Base-by-base conservation (phyloP, 1,140 invertebrate genomes). In the Rhysida immarginata region DNA sequence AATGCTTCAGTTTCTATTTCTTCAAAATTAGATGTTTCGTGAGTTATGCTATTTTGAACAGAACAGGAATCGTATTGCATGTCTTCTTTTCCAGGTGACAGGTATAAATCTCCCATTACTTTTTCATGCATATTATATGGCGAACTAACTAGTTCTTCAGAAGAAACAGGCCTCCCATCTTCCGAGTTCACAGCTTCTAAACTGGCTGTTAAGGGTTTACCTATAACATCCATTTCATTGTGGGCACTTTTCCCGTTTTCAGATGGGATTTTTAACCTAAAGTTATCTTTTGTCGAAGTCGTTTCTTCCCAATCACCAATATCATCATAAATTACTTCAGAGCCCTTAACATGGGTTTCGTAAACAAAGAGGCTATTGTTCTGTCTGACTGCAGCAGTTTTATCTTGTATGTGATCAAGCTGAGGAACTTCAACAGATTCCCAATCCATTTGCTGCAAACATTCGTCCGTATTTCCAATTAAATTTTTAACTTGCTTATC, bases 301-400 rank as follows among this genome's bases (percentile, higher is more conserved):
- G 5, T 5, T 35, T 46, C 44, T 46, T 21, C 58, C 60, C 68
- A 66, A 59, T 87, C 84, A 58, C 81, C 84, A 58, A 86, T 86
- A 64, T 87, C 84, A 65, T 87, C 84, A 68, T 87, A 87, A 23
- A 87, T 83, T 42, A 86, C 81, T 55, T 69, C 67, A 11, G 85
- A 81, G 18, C 81, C 80, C 49, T 76, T 77, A n/a, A 80, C 77
- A n/a, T 59, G 59, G 14, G 63, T 62, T 56, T 67, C 66, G 54
- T 67, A 67, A 41, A 67, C 60, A 23, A 66, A 56, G 20, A 61
- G 59, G 20, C 29, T 35, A 42, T 20, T 46, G 8, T 23, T 46
- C 16, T 35, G 29, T 5, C 29, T 35, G 5, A n/a, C n/a, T n/a
- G n/a, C n/a, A n/a, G n/a, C n/a, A n/a, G n/a, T n/a, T n/a, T n/a